Percentiles rank a stretch among this genome's conserved stretches.
Conservation (phyloP, 2,113 vertebrate genomes). For the Callaeas wilsoni region DNA sequence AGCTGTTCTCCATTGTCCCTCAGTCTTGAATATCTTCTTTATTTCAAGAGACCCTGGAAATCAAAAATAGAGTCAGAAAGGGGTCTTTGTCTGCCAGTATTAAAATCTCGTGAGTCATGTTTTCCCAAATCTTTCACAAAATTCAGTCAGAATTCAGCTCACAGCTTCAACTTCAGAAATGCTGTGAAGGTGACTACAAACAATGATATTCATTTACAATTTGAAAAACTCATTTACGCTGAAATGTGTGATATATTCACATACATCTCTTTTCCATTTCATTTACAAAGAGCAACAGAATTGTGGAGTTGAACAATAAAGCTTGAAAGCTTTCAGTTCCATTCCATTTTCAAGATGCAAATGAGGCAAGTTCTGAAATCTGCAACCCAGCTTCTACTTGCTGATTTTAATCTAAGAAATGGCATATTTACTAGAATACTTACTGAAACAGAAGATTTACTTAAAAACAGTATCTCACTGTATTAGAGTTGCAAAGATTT, state of each 20-base stretch:
- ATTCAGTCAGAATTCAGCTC: constrained; percentile 17
- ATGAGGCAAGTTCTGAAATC: constrained; percentile 26
- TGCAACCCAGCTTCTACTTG: not conserved
- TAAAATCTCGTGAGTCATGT: constrained; percentile 32
- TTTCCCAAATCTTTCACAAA: constrained; percentile 21
- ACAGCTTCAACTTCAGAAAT: constrained; percentile 13
- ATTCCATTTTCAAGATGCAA: constrained; percentile 31
- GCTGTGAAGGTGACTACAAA: constrained; percentile 23
- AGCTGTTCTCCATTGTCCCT: constrained; percentile 14
- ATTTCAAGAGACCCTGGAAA: not conserved
- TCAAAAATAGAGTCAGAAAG: constrained; percentile 36
- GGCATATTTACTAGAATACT: not conserved
- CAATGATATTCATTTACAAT: not conserved
- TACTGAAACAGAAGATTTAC: not conserved
- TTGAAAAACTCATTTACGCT: constrained; percentile 7
- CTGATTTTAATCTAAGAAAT: constrained; percentile 19
- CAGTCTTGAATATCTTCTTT: constrained; percentile 20
- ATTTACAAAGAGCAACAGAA: constrained; percentile 35
- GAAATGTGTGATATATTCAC: not conserved
- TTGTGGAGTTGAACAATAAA: constrained; percentile 25
- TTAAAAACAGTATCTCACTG: not conserved
- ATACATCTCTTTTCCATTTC: not conserved
- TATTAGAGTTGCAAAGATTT: not conserved
- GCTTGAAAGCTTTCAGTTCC: constrained; percentile 30
- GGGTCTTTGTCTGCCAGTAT: constrained; percentile 25